These are phyloP conservation scores for Volucella inflata DNA, from an alignment of 2,888 invertebrate genomes.

Conservation along the genomic window DNA sequence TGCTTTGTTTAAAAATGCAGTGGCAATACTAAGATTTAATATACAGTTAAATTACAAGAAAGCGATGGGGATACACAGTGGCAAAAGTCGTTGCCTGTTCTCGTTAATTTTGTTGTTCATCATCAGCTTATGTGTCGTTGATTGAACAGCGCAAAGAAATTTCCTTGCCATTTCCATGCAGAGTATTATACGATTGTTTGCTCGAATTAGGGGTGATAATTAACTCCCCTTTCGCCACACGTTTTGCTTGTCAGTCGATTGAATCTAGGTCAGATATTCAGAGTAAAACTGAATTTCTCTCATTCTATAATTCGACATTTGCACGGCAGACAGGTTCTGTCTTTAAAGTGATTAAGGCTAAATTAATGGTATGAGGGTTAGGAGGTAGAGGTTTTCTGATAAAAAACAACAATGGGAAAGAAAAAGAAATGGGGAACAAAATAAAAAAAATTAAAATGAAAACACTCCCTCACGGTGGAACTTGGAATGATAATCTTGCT, in stretches of 20 bases:
- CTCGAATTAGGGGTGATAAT: no score
- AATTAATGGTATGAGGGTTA: not conserved
- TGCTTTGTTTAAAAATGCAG: no score
- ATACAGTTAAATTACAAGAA: not conserved
- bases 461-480: constrained; percentile 23
- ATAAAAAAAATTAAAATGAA: no score
- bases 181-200: no score
- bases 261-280: constrained; percentile 36
- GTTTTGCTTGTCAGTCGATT: constrained; percentile 7
- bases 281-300: constrained; percentile 22
- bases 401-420: not conserved
- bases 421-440: no score
- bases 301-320: constrained; percentile 25
- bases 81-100: not conserved
- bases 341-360: constrained; percentile 37
- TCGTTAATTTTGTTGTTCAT: not conserved
- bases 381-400: not conserved
- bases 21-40: no score
- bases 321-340: not conserved
- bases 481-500: constrained; percentile 34
- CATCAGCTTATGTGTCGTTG: constrained; percentile 50
- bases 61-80: not conserved
- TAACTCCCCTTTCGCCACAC: no score
- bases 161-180: constrained; percentile 14
- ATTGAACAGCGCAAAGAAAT: constrained; percentile 38